Percentiles rank a stretch among this genome's conserved stretches.
phyloP scores from a whole-genome alignment of 2,888 invertebrate genomes.

The Cosmia pyralina region DNA sequence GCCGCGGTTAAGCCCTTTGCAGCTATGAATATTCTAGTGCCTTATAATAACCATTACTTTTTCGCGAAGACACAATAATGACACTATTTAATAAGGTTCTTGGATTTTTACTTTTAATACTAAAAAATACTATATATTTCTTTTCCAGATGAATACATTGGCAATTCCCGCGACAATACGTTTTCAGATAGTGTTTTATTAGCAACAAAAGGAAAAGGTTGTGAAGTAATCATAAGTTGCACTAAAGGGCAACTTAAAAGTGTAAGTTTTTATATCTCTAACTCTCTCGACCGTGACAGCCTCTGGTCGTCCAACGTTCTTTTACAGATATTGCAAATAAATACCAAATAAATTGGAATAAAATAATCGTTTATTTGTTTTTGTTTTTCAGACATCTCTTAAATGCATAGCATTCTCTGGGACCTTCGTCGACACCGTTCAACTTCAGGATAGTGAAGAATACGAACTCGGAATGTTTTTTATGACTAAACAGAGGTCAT shows the following conservation, averaged over 20 bases:
- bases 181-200: conserved; percentile 60
- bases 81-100: not conserved
- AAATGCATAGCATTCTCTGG: conserved; percentile 63
- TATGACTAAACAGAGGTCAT: conserved; percentile 31
- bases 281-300: too few species aligned
- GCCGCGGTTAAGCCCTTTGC: not conserved
- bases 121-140: not conserved
- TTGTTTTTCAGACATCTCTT: conserved; percentile 30
- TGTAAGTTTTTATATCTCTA: conserved; percentile 63
- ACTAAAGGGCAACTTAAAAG: conserved; percentile 72
- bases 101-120: not conserved
- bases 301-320: too few species aligned
- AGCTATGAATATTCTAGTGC: not conserved
- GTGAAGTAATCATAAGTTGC: conserved; percentile 72
- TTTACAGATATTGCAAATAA: not conserved
- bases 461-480: conserved; percentile 67
- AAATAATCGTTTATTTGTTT: not conserved
- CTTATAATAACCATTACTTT: not conserved
- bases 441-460: conserved; percentile 64
- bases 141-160: conserved; percentile 74
- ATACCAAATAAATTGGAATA: not conserved
- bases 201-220: conserved; percentile 64
- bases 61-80: not conserved
- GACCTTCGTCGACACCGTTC: conserved; percentile 64
- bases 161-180: conserved; percentile 72